Conservation (phyloP, 2,888 invertebrate genomes). For the Sarcophaga caerulescens region DNA sequence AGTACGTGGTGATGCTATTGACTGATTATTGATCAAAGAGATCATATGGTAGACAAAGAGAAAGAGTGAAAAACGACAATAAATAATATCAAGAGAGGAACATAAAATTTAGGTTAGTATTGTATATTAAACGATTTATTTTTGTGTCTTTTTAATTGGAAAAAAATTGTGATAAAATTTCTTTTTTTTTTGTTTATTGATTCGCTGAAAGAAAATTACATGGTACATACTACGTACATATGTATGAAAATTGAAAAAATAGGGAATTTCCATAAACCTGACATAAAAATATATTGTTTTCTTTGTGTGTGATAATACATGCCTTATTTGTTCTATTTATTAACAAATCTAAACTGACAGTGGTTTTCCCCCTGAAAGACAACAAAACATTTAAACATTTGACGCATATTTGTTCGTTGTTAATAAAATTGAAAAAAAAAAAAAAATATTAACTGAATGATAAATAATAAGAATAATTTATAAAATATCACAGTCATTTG, state of each 20-base stretch:
- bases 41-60: no score
- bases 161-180: no score
- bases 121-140: no score
- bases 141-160: no score
- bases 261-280: neutral
- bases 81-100: no score
- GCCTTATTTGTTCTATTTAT: neutral
- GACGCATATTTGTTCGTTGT: neutral
- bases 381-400: neutral
- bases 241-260: constrained; percentile 2
- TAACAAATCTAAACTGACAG: neutral
- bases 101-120: no score
- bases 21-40: no score
- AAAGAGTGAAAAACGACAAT: no score
- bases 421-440: neutral
- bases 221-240: neutral
- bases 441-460: neutral
- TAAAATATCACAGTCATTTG: constrained; percentile 2
- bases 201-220: neutral
- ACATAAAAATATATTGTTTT: neutral
- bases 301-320: no score
- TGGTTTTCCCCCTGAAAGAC: neutral
- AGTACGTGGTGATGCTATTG: no score
- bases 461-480: neutral
- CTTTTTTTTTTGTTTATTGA: neutral